Base-by-base conservation (phyloP, 2,888 invertebrate species). In the Kuschelorhynchus macadamiae region DNA sequence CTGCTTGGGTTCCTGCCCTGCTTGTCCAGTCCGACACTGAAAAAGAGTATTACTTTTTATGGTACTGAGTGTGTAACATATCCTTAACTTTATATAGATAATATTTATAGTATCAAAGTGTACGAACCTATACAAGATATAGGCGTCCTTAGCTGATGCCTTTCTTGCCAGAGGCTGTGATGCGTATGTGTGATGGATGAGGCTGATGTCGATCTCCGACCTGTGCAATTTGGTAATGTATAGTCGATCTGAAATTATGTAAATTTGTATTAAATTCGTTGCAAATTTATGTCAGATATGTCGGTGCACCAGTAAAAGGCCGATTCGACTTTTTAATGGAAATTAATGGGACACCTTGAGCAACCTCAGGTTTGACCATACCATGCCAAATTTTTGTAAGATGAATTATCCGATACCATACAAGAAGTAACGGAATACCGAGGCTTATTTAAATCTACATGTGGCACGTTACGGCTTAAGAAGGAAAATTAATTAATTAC, bases 181-280 rank as follows among this genome's bases (percentile, higher is more conserved):
- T 59, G 74, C 71, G 56, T 65, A 71, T 63, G 72, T 71, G 68
- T 73, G 74, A 56, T 67, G 60, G 52, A 75, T 68, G 69, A 53
- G 17, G 75, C 71, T 16, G 75, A 73, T 49, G 77, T 73, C 50
- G 80, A 76, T 64, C 79, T 77, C 33, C 78, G 73, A 59, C 72
- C 66, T 61, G 75, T 77, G 70, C 77, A 76, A 72, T 71, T 76
- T 50, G 79, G 74, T 57, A 80, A 75, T 41, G 74, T 74, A 71
- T 80, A 81, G 57, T 81, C 81, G 70, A 77, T 79, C 81, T 81
- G 76, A 64, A 79, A 78, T 47, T 68, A 68, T 68, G 68, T 49
- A 68, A 68, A 68, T 68, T 68, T 63, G 52, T 59, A 44, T 63
- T 68, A 59, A 68, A 68, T 53, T 67, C 39, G 41, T 44, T 44